Evolutionary conservation across 2,888 invertebrate genomes (phyloP).

Genomic region (Aphodius granarius): DNA sequence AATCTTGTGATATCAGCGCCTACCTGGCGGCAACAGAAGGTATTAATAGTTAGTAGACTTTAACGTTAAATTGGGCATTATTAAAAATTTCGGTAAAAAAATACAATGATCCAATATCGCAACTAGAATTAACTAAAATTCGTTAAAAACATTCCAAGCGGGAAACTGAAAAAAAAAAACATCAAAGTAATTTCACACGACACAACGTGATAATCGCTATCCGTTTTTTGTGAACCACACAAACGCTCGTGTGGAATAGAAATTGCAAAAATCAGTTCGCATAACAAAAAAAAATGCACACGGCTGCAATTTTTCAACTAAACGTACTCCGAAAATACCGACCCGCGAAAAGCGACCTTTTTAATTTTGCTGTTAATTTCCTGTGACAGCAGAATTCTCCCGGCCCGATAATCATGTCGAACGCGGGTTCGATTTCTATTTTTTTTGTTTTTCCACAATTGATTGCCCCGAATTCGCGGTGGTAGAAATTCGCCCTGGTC

Average conservation of each 20-base stretch:
- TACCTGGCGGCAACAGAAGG: too few relatives aligned
- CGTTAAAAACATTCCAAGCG: too few relatives aligned
- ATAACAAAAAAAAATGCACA: not conserved
- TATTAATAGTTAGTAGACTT: too few relatives aligned
- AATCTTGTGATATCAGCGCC: too few relatives aligned
- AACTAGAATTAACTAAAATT: too few relatives aligned
- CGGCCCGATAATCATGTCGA: not conserved
- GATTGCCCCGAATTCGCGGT: not conserved
- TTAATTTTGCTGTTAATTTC: not conserved
- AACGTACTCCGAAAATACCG: not conserved
- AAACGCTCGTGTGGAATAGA: not conserved
- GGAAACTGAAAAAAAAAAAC: too few relatives aligned
- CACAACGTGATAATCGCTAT: too few relatives aligned
- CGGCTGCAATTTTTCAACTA: not conserved
- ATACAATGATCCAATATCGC: too few relatives aligned
- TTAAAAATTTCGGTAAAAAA: too few relatives aligned
- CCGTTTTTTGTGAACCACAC: too few relatives aligned
- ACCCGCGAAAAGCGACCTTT: not conserved
- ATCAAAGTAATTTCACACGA: too few relatives aligned
- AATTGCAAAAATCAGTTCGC: not conserved
- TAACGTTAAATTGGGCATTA: too few relatives aligned
- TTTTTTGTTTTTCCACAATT: not conserved
- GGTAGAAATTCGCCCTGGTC: not conserved
- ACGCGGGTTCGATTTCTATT: not conserved
- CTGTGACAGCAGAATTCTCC: not conserved